Evolutionary conservation across 1,140 invertebrate species (phyloP).

Genomic region (Bilobella aurantiaca): DNA sequence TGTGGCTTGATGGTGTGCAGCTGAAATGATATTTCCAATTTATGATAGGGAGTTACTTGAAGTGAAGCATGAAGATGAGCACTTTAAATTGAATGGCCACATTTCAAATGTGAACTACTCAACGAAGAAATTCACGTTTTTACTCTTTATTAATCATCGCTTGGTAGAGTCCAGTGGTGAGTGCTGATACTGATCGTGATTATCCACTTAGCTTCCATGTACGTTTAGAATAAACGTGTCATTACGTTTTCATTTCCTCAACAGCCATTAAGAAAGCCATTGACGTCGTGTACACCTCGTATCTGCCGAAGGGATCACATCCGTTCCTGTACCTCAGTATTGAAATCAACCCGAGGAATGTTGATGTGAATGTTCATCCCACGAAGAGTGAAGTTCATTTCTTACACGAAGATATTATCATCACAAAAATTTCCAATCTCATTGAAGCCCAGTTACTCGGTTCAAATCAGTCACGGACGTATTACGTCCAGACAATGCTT

Average conservation of each 20-base stretch:
- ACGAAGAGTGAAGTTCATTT: constrained; percentile 95
- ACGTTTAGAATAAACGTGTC: too few species aligned
- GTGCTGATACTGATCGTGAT: too few species aligned
- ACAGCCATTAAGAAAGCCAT: constrained; percentile 70
- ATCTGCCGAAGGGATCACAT: constrained; percentile 76
- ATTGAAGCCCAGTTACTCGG: constrained; percentile 68
- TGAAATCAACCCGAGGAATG: constrained; percentile 69
- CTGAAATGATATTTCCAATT: too few species aligned
- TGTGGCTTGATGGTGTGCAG: not conserved
- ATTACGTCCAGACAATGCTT: constrained; percentile 66
- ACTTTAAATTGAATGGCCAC: constrained; percentile 61
- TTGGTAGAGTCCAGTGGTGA: constrained; percentile 95
- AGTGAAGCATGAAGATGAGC: constrained; percentile 56
- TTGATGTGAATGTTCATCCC: constrained; percentile 96
- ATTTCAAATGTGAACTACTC: constrained; percentile 86
- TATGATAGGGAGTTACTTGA: constrained; percentile 60
- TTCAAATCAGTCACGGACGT: constrained; percentile 69
- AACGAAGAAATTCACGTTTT: constrained; percentile 66
- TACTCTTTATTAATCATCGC: constrained; percentile 89
- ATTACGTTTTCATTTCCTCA: constrained; percentile 37
- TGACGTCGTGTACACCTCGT: constrained; percentile 72
- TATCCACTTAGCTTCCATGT: constrained; percentile 47
- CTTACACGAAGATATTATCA: constrained; percentile 80
- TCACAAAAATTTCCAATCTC: constrained; percentile 64
- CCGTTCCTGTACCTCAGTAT: constrained; percentile 90